phyloP scores from a whole-genome alignment of 2,888 invertebrate genomes.

The Parnassius mnemosyne region DNA sequence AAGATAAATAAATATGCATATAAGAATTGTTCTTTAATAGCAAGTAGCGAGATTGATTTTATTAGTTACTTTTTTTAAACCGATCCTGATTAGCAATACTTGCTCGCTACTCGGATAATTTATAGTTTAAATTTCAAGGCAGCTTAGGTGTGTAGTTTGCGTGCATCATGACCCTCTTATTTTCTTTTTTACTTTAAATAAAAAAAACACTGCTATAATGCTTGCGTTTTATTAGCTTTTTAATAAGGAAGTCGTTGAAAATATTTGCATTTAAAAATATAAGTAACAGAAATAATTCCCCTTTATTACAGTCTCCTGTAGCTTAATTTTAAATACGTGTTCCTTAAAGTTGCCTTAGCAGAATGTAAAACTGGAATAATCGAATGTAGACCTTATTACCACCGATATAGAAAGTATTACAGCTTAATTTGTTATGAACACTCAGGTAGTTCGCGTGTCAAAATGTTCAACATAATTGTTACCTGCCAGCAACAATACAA shows the following conservation, averaged over 20 bases:
- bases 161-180: conserved; percentile 6
- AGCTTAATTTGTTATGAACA: conserved; percentile 5
- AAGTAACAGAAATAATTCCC: conserved; percentile 23
- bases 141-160: neutral
- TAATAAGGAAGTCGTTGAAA: conserved; percentile 24
- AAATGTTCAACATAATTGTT: conserved; percentile 26
- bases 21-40: too few relatives aligned
- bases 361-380: neutral
- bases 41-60: too few relatives aligned
- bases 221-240: conserved; percentile 15
- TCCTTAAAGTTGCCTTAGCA: conserved; percentile 4
- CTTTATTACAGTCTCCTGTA: conserved; percentile 23
- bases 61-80: too few relatives aligned
- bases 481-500: conserved; percentile 24
- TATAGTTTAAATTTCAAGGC: too few relatives aligned
- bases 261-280: conserved; percentile 22
- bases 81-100: too few relatives aligned
- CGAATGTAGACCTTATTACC: conserved; percentile 8
- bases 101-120: too few relatives aligned
- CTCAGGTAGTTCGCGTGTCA: conserved; percentile 22
- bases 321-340: conserved; percentile 24
- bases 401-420: conserved; percentile 1
- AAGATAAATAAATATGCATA: too few relatives aligned
- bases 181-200: conserved; percentile 15
- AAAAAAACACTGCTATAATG: conserved; percentile 7